These are phyloP conservation scores for Andrena praecox DNA, from an alignment of 2,888 invertebrate species.

Conservation along the genomic window DNA sequence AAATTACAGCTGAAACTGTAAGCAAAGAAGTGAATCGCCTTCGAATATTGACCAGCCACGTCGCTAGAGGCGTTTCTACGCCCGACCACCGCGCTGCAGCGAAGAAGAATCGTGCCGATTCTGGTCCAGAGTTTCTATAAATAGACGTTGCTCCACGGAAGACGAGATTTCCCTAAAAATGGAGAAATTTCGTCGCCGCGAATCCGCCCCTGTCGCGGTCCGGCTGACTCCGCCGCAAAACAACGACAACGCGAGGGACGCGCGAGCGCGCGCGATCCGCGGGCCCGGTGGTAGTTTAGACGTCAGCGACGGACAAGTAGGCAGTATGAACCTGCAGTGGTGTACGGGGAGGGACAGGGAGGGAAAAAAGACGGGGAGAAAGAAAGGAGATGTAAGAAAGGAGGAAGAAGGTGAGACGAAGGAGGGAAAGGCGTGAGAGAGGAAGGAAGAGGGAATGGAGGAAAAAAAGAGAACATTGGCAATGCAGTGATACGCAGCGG, in stretches of 20 bases:
- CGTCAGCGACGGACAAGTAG: conserved; percentile 41
- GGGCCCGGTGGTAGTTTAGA: conserved; percentile 28
- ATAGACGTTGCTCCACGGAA: neutral
- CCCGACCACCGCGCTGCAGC: conserved; percentile 10
- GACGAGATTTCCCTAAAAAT: conserved; percentile 7
- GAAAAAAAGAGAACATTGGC: conserved; percentile 67
- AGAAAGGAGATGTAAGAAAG: neutral
- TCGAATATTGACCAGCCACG: neutral
- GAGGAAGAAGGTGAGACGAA: conserved; percentile 18
- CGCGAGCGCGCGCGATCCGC: conserved; percentile 21
- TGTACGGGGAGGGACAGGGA: neutral
- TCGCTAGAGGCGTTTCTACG: conserved; percentile 1
- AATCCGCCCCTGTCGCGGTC: conserved; percentile 12
- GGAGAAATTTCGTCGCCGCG: neutral
- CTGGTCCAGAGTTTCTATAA: conserved; percentile 13
- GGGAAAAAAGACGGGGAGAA: conserved; percentile 14
- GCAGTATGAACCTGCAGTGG: conserved; percentile 26
- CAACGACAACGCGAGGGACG: conserved; percentile 11
- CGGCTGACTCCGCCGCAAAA: conserved; percentile 17
- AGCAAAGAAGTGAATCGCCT: neutral
- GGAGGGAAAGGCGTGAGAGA: neutral
- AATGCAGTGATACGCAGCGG: conserved; percentile 75
- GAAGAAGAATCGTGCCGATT: conserved; percentile 10
- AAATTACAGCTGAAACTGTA: neutral
- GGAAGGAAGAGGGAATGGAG: neutral